phyloP scores from a whole-genome alignment of 2,797 vertebrate species.

The Hylomyscus alleni region DNA sequence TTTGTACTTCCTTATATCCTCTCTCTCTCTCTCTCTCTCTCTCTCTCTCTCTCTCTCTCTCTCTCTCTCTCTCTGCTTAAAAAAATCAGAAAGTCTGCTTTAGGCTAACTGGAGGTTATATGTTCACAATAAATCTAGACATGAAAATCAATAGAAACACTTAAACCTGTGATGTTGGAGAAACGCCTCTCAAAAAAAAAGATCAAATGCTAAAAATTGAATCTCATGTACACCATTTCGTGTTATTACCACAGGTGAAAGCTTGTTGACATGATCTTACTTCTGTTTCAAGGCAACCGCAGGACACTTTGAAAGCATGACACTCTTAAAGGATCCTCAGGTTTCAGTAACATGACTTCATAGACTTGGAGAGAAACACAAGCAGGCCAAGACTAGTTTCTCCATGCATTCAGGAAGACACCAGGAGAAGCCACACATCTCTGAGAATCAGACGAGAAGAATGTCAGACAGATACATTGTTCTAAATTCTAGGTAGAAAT shows the following conservation, averaged over 20 bases:
- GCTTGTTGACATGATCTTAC: constrained; percentile 57
- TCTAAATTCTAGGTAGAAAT: background rate
- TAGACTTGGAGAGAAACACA: background rate
- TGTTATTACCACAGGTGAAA: constrained; percentile 70
- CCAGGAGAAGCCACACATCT: background rate
- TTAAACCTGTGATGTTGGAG: constrained; percentile 84
- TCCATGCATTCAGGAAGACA: background rate
- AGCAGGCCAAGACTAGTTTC: background rate
- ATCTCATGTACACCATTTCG: constrained; percentile 48
- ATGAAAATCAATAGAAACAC: constrained; percentile 89
- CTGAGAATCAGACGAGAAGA: background rate
- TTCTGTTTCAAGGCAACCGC: constrained; percentile 63
- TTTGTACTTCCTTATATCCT: background rate
- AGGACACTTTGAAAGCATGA: constrained; percentile 55
- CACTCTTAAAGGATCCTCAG: constrained; percentile 35
- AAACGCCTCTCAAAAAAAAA: constrained; percentile 85
- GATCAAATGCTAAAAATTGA: constrained; percentile 81
- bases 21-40: constrained; percentile 73
- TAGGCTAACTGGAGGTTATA: constrained; percentile 81
- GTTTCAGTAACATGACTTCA: background rate
- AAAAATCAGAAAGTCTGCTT: constrained; percentile 79
- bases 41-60: background rate
- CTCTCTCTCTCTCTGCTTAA: constrained; percentile 78
- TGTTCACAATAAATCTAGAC: constrained; percentile 85
- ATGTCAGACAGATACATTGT: background rate